Conservation (phyloP, 1,140 invertebrate species). For the Hyposmocoma kahamanoa region DNA sequence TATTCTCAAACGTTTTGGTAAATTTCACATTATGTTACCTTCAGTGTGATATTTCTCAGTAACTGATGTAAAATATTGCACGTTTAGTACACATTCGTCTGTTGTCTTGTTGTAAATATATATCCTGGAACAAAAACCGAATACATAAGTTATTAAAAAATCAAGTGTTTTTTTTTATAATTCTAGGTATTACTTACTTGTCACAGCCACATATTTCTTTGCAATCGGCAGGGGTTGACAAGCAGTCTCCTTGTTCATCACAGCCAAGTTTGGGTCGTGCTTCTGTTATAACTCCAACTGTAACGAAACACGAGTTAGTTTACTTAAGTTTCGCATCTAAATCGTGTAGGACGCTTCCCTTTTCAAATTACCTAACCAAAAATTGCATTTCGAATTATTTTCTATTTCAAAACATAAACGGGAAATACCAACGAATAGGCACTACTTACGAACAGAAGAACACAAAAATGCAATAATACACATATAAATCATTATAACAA, state of each 20-base stretch:
- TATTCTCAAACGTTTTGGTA: too few relatives aligned
- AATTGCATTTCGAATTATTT: neutral
- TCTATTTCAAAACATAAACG: neutral
- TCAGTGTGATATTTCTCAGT: constrained; percentile 33
- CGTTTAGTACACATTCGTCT: constrained; percentile 30
- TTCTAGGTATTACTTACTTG: neutral
- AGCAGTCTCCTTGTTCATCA: constrained; percentile 35
- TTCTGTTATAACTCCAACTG: too few relatives aligned
- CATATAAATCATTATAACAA: too few relatives aligned
- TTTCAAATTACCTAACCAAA: neutral
- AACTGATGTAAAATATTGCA: constrained; percentile 25
- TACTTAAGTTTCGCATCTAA: constrained; percentile 1
- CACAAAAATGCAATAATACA: too few relatives aligned
- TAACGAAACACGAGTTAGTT: too few relatives aligned
- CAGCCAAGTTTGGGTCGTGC: too few relatives aligned
- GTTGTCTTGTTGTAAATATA: constrained; percentile 30
- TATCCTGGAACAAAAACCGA: constrained; percentile 21
- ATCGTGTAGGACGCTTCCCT: neutral
- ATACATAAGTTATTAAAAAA: neutral
- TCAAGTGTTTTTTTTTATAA: neutral
- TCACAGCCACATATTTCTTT: constrained; percentile 12
- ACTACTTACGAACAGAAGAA: too few relatives aligned
- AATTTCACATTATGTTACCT: too few relatives aligned
- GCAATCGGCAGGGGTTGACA: constrained; percentile 14
- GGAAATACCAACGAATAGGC: neutral